Evolutionary conservation across 2,797 vertebrate genomes (phyloP).

Genomic region (Serranus cabrilla): DNA sequence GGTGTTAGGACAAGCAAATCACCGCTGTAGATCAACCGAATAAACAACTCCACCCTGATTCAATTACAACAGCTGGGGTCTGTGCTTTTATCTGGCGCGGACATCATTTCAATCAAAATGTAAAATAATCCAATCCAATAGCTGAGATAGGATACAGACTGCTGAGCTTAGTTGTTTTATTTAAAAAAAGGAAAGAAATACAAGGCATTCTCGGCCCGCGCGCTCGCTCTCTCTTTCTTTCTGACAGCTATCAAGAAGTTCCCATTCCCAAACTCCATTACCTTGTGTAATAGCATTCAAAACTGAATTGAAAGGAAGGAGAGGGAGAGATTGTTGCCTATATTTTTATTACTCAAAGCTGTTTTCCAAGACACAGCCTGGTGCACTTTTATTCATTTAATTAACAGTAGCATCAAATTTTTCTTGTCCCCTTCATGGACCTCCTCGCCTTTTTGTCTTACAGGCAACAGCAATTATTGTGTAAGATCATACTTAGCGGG

Average conservation of each 20-base stretch:
- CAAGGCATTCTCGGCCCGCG: conserved; percentile 82
- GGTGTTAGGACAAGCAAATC: conserved; percentile 94
- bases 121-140: conserved; percentile 99
- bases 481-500: conserved; percentile 82
- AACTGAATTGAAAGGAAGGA: conserved; percentile 80
- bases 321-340: conserved; percentile 90
- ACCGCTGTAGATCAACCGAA: conserved; percentile 93
- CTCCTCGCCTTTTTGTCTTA: conserved; percentile 75
- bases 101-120: conserved; percentile 99
- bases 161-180: conserved; percentile 96
- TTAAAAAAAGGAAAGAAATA: conserved; percentile 84
- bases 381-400: conserved; percentile 92
- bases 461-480: conserved; percentile 79
- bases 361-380: conserved; percentile 85
- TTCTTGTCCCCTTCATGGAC: conserved; percentile 73
- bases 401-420: conserved; percentile 91
- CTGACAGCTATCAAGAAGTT: conserved; percentile 92
- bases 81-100: conserved; percentile 94
- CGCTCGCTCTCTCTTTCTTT: conserved; percentile 72
- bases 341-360: conserved; percentile 87
- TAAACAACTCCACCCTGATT: conserved; percentile 96
- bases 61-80: conserved; percentile 94
- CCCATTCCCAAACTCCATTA: conserved; percentile 94
- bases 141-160: conserved; percentile 96
- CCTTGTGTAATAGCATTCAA: conserved; percentile 93